phyloP scores from a whole-genome alignment of 2,888 invertebrate genomes.

The Phengaris alcon region DNA sequence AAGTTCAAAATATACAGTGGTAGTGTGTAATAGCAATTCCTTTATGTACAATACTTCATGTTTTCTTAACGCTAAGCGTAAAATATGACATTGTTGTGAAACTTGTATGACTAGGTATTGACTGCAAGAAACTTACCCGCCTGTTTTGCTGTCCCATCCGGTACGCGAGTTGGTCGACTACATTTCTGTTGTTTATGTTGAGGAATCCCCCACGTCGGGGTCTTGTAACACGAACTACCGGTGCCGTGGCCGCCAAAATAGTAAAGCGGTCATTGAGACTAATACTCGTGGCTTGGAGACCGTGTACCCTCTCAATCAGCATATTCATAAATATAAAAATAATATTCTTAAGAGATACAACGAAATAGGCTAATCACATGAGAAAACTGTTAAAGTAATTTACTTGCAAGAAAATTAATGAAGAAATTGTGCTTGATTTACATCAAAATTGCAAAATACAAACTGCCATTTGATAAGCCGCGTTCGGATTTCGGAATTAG shows the following conservation, averaged over 20 bases:
- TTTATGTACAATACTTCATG: no score
- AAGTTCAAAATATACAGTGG: no score
- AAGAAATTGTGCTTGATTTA: background rate
- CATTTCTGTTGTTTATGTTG: conserved; percentile 45
- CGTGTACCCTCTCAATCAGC: conserved; percentile 64
- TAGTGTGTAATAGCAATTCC: no score
- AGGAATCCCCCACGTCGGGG: conserved; percentile 37
- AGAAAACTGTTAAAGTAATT: background rate
- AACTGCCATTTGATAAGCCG: background rate
- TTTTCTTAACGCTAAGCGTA: no score
- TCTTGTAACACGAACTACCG: conserved; percentile 43
- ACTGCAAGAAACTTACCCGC: conserved; percentile 46
- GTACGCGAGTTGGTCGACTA: conserved; percentile 55
- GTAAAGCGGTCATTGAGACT: conserved; percentile 62
- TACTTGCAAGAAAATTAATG: background rate
- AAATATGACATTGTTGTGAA: no score
- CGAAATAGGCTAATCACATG: background rate
- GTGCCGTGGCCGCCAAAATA: conserved; percentile 48
- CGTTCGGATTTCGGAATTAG: background rate
- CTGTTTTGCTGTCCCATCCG: conserved; percentile 53
- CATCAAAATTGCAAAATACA: background rate
- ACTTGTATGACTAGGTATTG: no score
- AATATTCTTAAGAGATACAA: background rate
- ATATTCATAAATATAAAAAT: conserved; percentile 42
- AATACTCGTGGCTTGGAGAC: conserved; percentile 67